phyloP scores from a whole-genome alignment of 2,113 vertebrate genomes.

The Pedionomus torquatus region DNA sequence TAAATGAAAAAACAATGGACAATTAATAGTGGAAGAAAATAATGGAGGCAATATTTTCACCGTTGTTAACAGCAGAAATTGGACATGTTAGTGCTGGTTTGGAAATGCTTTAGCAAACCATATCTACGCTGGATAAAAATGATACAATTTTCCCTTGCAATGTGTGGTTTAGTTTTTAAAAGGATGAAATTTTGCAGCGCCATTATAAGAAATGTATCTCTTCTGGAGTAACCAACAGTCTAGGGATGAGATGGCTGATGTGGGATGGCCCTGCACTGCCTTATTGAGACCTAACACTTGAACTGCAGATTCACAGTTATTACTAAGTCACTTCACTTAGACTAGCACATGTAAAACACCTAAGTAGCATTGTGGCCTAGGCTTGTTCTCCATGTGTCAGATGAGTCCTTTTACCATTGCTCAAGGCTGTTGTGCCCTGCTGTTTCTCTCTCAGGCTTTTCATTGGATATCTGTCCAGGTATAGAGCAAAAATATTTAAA shows the following conservation, averaged over 20 bases:
- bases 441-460: conserved; percentile 20
- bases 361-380: not conserved
- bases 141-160: not conserved
- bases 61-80: not conserved
- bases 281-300: not conserved
- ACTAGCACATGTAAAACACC: not conserved
- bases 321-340: not conserved
- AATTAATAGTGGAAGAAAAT: not conserved
- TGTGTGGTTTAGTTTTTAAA: not conserved
- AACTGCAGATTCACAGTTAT: conserved; percentile 9
- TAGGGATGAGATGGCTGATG: not conserved
- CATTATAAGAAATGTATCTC: not conserved
- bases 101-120: not conserved
- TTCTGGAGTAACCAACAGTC: not conserved
- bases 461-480: not conserved
- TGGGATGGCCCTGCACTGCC: not conserved
- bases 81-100: not conserved
- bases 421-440: not conserved
- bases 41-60: not conserved
- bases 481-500: not conserved
- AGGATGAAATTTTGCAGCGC: not conserved
- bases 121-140: not conserved
- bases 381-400: conserved; percentile 14
- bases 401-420: not conserved
- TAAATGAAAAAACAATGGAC: not conserved